Percentiles rank a stretch among this genome's conserved stretches.
phyloP scores from a whole-genome alignment of 2,888 invertebrate genomes.

The Micoletzkya japonica region DNA sequence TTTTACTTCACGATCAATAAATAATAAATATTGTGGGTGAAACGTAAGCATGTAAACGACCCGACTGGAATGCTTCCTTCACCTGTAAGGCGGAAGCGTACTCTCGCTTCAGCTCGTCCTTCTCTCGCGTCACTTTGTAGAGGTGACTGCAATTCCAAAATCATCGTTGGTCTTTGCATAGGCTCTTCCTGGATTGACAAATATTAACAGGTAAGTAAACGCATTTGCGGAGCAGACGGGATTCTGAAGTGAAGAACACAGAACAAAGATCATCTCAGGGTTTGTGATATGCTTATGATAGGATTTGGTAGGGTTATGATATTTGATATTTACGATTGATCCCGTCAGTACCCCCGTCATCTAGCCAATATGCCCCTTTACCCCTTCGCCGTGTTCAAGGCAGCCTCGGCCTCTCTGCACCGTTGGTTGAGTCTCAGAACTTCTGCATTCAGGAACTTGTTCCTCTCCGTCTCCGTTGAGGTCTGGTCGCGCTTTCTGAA shows the following conservation, averaged over 20 bases:
- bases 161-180: slow-evolving; percentile 29
- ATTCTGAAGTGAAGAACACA: no score
- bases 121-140: slow-evolving; percentile 7
- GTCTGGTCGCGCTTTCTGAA: slow-evolving; percentile 33
- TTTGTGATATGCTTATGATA: no score
- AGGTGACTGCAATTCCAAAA: neutral
- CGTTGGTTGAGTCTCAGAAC: slow-evolving; percentile 66
- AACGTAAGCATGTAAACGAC: neutral
- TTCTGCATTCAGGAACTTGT: slow-evolving; percentile 68
- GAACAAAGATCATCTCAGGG: no score
- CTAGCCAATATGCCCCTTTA: no score
- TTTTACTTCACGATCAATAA: neutral
- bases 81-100: slow-evolving; percentile 42
- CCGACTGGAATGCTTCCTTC: slow-evolving; percentile 10
- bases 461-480: slow-evolving; percentile 43
- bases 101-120: slow-evolving; percentile 49
- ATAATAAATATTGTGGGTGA: neutral
- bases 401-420: slow-evolving; percentile 63
- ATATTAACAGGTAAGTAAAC: no score
- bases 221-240: no score
- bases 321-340: no score
- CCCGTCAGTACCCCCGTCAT: neutral
- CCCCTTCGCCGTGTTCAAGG: slow-evolving; percentile 34
- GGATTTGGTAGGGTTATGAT: no score
- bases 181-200: no score